phyloP scores from a whole-genome alignment of 2,113 vertebrate genomes.

The Irena cyanogastra region DNA sequence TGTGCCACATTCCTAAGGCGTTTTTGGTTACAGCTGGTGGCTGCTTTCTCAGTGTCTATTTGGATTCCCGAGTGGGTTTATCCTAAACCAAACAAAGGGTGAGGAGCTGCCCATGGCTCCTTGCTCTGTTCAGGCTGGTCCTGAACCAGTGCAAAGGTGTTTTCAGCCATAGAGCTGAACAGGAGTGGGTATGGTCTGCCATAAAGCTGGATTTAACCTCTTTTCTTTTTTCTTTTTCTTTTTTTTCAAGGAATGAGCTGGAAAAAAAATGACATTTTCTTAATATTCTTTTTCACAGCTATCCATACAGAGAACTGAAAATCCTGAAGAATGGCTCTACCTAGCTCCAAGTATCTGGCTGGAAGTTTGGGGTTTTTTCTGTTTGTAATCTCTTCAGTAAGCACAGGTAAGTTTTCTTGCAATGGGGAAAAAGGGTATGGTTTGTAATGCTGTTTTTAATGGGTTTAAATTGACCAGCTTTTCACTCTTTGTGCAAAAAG shows the following conservation, averaged over 20 bases:
- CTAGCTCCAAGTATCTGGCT: neutral
- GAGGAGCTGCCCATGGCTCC: neutral
- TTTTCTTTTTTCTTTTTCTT: neutral
- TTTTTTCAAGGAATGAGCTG: neutral
- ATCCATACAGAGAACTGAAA: neutral
- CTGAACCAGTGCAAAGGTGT: neutral
- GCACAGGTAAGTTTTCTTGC: conserved; percentile 11
- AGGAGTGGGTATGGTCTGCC: neutral
- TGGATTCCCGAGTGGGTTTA: conserved; percentile 16
- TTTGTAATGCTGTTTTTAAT: neutral
- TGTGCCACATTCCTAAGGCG: neutral
- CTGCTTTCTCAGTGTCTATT: conserved; percentile 19
- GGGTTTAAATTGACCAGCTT: neutral
- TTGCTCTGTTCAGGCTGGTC: neutral
- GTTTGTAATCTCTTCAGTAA: neutral
- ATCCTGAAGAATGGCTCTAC: neutral
- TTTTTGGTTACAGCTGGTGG: neutral
- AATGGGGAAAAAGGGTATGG: neutral
- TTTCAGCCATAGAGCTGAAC: neutral
- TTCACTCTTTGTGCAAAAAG: neutral
- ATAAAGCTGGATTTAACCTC: neutral
- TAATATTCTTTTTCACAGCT: conserved; percentile 3
- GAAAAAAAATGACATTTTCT: neutral
- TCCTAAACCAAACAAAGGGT: conserved; percentile 14
- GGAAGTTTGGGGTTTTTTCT: neutral